phyloP scores from a whole-genome alignment of 2,797 vertebrate genomes.

The Moxostoma hubbsi region DNA sequence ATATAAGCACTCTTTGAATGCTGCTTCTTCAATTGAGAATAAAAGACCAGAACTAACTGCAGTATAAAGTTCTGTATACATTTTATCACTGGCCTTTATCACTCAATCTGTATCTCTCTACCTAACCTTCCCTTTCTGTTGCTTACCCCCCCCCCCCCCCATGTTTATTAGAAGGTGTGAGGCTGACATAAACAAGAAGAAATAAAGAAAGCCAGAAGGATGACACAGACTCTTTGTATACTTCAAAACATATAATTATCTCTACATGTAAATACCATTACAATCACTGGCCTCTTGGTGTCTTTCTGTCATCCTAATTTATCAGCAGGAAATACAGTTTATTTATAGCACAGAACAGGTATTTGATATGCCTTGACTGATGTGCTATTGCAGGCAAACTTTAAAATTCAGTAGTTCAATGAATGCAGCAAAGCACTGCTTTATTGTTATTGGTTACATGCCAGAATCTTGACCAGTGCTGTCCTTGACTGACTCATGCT shows the following conservation, averaged over 20 bases:
- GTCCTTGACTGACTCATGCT: slow-evolving; percentile 68
- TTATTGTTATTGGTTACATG: slow-evolving; percentile 52
- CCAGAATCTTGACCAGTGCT: slow-evolving; percentile 53
- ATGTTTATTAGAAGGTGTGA: background rate
- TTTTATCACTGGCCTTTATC: too few relatives aligned
- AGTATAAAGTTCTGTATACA: too few relatives aligned
- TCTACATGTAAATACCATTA: slow-evolving; percentile 27
- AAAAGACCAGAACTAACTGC: too few relatives aligned
- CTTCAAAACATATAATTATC: background rate
- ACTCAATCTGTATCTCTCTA: too few relatives aligned
- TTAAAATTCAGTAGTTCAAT: slow-evolving; percentile 33
- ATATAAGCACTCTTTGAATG: too few relatives aligned
- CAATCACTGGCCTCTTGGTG: slow-evolving; percentile 32
- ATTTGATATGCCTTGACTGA: slow-evolving; percentile 43
- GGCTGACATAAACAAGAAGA: slow-evolving; percentile 24
- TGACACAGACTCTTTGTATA: slow-evolving; percentile 45
- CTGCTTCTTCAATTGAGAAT: too few relatives aligned
- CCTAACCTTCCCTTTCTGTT: background rate
- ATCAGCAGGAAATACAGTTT: background rate
- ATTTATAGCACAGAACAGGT: background rate
- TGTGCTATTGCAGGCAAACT: slow-evolving; percentile 35
- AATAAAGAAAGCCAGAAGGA: slow-evolving; percentile 33
- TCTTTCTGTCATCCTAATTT: slow-evolving; percentile 34
- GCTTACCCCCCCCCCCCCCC: background rate
- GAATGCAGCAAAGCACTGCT: slow-evolving; percentile 45